A percentile compares a stretch with the other conserved stretches of the same genome.
Evolutionary conservation across 2,888 invertebrate species (phyloP).

Genomic region (Sphaeridia pumilis): DNA sequence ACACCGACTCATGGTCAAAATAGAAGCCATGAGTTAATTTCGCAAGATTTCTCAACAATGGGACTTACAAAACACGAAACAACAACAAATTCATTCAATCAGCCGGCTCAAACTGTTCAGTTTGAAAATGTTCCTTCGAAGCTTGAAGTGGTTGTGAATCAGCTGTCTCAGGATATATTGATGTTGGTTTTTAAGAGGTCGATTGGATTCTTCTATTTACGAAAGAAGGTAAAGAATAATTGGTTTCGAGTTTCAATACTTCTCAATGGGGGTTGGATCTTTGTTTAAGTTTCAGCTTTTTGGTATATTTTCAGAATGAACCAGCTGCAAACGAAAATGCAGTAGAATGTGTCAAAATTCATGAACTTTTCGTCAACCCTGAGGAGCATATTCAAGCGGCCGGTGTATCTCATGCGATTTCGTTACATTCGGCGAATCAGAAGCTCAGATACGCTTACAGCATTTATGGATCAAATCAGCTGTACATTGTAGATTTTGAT

Average conservation of each 20-base stretch:
- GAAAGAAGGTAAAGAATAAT: constrained; percentile 4
- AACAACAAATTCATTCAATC: too few relatives aligned
- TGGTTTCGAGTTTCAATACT: not conserved
- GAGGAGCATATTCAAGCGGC: constrained; percentile 1
- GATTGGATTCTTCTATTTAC: constrained; percentile 7
- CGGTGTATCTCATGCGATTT: constrained; percentile 1
- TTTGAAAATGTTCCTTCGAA: constrained; percentile 8
- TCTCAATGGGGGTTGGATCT: not conserved
- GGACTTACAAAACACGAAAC: too few relatives aligned
- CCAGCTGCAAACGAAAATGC: not conserved
- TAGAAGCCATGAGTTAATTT: too few relatives aligned
- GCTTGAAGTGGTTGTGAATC: constrained; percentile 13
- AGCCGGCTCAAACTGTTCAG: constrained; percentile 1
- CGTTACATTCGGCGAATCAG: constrained; percentile 6
- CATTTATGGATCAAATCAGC: not conserved
- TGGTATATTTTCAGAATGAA: not conserved
- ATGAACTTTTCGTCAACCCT: constrained; percentile 6
- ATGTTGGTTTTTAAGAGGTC: constrained; percentile 9
- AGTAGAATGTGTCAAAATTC: constrained; percentile 7
- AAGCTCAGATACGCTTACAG: constrained; percentile 8
- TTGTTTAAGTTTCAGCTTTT: not conserved
- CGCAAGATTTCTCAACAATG: too few relatives aligned
- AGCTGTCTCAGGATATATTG: constrained; percentile 14
- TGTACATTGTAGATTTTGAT: constrained; percentile 8
- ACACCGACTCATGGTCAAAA: too few relatives aligned